These are phyloP conservation scores for Pandemis heparana DNA, from an alignment of 2,888 invertebrate genomes.

Conservation along the genomic window DNA sequence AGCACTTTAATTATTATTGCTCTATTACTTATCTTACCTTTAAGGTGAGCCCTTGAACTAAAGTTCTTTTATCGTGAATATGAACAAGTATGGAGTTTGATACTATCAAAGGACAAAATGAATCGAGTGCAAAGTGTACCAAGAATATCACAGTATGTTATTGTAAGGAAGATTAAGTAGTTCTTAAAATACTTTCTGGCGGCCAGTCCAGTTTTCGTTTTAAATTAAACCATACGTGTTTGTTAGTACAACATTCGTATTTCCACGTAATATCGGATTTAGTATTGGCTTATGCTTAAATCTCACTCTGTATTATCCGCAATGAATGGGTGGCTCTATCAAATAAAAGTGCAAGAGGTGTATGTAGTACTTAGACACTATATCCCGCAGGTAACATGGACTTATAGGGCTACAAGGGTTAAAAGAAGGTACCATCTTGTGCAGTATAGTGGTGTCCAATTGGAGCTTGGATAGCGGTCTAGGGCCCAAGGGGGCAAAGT, in stretches of 20 bases:
- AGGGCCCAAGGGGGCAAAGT: too few relatives aligned
- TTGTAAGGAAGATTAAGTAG: not conserved
- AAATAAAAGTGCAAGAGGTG: too few relatives aligned
- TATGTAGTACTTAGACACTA: too few relatives aligned
- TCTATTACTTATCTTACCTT: conserved; percentile 25
- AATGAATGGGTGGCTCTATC: too few relatives aligned
- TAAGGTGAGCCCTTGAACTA: conserved; percentile 34
- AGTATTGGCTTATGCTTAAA: not conserved
- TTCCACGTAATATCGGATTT: conserved; percentile 6
- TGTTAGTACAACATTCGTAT: not conserved
- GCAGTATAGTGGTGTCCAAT: too few relatives aligned
- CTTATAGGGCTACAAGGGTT: too few relatives aligned
- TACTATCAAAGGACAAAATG: conserved; percentile 32
- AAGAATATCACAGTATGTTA: not conserved
- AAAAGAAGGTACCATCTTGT: too few relatives aligned
- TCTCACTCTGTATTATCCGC: too few relatives aligned
- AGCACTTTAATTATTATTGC: conserved; percentile 21
- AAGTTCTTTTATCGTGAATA: conserved; percentile 21
- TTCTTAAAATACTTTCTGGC: not conserved
- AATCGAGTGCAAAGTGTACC: not conserved
- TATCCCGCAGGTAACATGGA: too few relatives aligned
- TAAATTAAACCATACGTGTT: not conserved
- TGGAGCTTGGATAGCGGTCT: too few relatives aligned
- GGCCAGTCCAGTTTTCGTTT: too few relatives aligned
- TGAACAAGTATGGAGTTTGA: conserved; percentile 2